Percentiles rank a stretch among this genome's conserved stretches.
Conservation (phyloP, 2,888 invertebrate species). For the Acanthacorydalis orientalis region DNA sequence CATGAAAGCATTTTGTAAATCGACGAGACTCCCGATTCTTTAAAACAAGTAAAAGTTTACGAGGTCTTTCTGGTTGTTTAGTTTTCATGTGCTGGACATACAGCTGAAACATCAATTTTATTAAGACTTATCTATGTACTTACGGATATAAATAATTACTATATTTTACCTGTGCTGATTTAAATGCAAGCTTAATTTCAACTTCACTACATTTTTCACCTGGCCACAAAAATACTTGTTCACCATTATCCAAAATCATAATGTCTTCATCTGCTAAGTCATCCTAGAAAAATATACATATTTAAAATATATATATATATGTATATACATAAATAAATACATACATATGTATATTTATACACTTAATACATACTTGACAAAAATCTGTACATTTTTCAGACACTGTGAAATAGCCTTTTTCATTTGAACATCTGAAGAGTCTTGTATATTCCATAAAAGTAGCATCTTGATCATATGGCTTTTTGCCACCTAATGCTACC, state of each 20-base stretch:
- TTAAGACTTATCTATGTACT: not conserved
- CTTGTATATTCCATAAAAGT: slow-evolving; percentile 86
- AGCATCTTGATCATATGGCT: slow-evolving; percentile 75
- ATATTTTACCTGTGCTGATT: slow-evolving; percentile 77
- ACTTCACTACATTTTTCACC: slow-evolving; percentile 95
- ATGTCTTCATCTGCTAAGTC: slow-evolving; percentile 99
- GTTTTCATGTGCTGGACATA: slow-evolving; percentile 95
- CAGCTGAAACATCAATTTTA: slow-evolving; percentile 41
- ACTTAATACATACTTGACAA: slow-evolving; percentile 53
- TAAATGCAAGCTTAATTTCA: slow-evolving; percentile 95
- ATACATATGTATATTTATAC: not conserved
- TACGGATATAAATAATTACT: slow-evolving; percentile 1
- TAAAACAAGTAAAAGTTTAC: slow-evolving; percentile 85
- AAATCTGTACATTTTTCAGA: slow-evolving; percentile 98
- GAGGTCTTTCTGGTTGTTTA: slow-evolving; percentile 77
- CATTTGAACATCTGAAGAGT: slow-evolving; percentile 96
- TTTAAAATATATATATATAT: slow-evolving; percentile 4
- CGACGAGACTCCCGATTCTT: slow-evolving; percentile 91
- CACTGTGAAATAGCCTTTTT: slow-evolving; percentile 97
- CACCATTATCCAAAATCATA: slow-evolving; percentile 97
- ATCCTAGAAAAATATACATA: slow-evolving; percentile 47
- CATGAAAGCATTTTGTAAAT: slow-evolving; percentile 98
- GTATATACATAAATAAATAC: not conserved
- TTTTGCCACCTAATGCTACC: slow-evolving; percentile 86
- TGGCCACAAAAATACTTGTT: slow-evolving; percentile 95